phyloP scores from a whole-genome alignment of 1,140 invertebrate genomes.

The Temnothorax curvispinosus region DNA sequence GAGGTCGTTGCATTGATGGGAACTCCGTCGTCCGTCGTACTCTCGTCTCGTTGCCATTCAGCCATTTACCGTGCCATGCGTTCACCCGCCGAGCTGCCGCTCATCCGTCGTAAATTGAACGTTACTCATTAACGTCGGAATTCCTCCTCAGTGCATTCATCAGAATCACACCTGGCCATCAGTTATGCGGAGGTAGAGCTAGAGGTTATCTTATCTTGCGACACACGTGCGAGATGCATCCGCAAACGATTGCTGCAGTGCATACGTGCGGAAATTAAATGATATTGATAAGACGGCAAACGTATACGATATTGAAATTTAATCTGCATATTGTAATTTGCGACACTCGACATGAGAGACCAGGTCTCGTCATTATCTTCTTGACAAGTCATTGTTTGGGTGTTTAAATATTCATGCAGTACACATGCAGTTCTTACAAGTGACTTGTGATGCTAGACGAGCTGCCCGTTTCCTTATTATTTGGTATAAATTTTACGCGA shows the following conservation, averaged over 20 bases:
- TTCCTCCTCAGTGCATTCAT: not conserved
- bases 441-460: not conserved
- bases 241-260: not conserved
- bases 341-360: not conserved
- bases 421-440: not conserved
- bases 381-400: not conserved
- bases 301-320: not conserved
- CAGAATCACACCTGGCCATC: not conserved
- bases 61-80: not conserved
- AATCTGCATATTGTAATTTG: not conserved
- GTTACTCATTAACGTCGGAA: not conserved
- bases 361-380: not conserved
- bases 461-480: not conserved
- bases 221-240: too few species aligned
- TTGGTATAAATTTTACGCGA: not conserved
- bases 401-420: not conserved
- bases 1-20: not conserved
- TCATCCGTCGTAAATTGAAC: not conserved
- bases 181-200: not conserved
- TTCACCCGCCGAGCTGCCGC: not conserved
- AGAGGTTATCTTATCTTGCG: not conserved
- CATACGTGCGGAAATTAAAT: not conserved
- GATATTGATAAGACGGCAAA: not conserved
- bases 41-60: too few species aligned
- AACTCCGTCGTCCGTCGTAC: too few species aligned